A percentile compares a stretch with the other conserved stretches of the same genome.
Evolutionary conservation across 2,888 invertebrate genomes (phyloP).

Genomic region (Machimus rusticus): DNA sequence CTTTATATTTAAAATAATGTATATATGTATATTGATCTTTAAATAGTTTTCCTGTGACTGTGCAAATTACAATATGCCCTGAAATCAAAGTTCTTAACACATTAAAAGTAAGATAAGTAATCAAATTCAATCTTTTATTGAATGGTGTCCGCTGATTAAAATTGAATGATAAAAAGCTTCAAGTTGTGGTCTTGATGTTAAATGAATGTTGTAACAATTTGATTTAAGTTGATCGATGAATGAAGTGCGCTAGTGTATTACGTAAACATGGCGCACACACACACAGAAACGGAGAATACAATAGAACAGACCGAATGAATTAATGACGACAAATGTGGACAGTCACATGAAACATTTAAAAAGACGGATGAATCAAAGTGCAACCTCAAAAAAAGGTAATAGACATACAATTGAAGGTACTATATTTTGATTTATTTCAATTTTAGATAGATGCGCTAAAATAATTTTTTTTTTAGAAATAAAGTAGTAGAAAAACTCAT

Average conservation of each 20-base stretch:
- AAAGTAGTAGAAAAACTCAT: background rate
- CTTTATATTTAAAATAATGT: background rate
- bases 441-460: background rate
- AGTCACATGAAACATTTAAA: background rate
- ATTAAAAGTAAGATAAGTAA: constrained; percentile 11
- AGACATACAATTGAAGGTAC: background rate
- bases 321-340: background rate
- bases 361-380: background rate
- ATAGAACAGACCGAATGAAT: background rate
- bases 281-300: background rate
- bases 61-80: constrained; percentile 23
- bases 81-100: background rate
- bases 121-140: constrained; percentile 28
- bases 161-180: constrained; percentile 27
- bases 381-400: background rate
- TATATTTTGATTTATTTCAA: background rate
- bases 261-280: background rate
- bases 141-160: constrained; percentile 38
- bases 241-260: constrained; percentile 17
- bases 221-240: constrained; percentile 25
- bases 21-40: background rate
- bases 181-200: background rate
- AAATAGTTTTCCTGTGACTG: background rate
- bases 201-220: constrained; percentile 31
- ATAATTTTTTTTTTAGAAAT: background rate